Conservation (phyloP, 1,140 invertebrate genomes). For the Eueides isabella region DNA sequence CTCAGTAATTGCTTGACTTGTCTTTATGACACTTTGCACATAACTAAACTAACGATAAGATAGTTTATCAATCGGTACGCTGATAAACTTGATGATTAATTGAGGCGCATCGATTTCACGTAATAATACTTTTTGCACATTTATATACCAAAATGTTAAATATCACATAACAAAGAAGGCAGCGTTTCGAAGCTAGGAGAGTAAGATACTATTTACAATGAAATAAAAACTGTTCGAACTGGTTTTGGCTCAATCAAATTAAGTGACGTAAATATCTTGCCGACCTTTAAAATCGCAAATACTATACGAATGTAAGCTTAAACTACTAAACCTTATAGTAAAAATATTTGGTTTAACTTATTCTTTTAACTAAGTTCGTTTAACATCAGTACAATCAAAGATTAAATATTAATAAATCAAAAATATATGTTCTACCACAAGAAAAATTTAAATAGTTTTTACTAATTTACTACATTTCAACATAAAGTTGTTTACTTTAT, state of each 20-base stretch:
- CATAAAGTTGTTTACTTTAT: not conserved
- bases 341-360: too few relatives aligned
- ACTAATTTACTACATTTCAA: not conserved
- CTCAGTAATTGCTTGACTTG: constrained; percentile 15
- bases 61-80: constrained; percentile 56
- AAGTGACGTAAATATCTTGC: constrained; percentile 64
- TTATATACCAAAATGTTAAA: constrained; percentile 15
- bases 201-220: constrained; percentile 64
- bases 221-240: constrained; percentile 66
- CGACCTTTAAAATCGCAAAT: constrained; percentile 48
- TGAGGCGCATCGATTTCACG: constrained; percentile 23
- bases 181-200: constrained; percentile 43
- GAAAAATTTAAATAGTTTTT: not conserved
- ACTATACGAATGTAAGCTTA: constrained; percentile 12
- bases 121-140: constrained; percentile 33
- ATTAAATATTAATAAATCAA: too few relatives aligned
- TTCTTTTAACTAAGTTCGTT: too few relatives aligned
- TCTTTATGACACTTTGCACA: constrained; percentile 24
- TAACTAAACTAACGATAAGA: constrained; percentile 54
- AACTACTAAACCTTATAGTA: constrained; percentile 10
- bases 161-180: constrained; percentile 16
- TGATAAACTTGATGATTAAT: constrained; percentile 56
- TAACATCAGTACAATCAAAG: too few relatives aligned
- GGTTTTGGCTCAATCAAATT: constrained; percentile 62
- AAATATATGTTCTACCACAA: not conserved